Percentiles rank a stretch among this genome's conserved stretches.
phyloP scores from a whole-genome alignment of 2,888 invertebrate species.

The Timandra comae region DNA sequence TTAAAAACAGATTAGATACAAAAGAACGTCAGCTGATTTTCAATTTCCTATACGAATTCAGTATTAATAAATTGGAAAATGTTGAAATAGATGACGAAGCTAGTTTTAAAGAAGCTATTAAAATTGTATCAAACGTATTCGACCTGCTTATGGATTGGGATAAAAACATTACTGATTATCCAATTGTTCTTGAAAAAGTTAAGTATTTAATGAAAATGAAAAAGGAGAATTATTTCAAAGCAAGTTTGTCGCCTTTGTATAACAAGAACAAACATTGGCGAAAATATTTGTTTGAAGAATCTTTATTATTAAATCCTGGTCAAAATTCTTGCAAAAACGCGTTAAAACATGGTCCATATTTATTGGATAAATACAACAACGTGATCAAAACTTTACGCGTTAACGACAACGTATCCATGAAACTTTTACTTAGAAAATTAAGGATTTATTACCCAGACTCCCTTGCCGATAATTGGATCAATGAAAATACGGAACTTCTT shows the following conservation, averaged over 20 bases:
- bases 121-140: conserved; percentile 23
- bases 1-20: conserved; percentile 28
- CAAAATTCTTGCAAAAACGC: conserved; percentile 47
- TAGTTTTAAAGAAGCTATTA: conserved; percentile 22
- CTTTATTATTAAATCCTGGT: conserved; percentile 35
- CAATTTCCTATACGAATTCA: conserved; percentile 34
- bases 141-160: conserved; percentile 41
- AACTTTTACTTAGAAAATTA: conserved; percentile 38
- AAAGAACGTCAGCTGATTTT: conserved; percentile 40
- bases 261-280: conserved; percentile 51
- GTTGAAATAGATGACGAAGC: conserved; percentile 23
- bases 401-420: conserved; percentile 30
- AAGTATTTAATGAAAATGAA: conserved; percentile 35
- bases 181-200: conserved; percentile 36
- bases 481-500: conserved; percentile 30
- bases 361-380: conserved; percentile 31
- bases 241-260: conserved; percentile 35
- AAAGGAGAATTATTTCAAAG: conserved; percentile 33
- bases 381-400: conserved; percentile 30
- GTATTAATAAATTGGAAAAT: conserved; percentile 24
- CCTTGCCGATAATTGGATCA: conserved; percentile 34
- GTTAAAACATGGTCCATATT: conserved; percentile 47
- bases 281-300: conserved; percentile 48
- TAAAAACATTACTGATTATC: conserved; percentile 38
- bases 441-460: conserved; percentile 47